Percentiles rank a stretch among this genome's conserved stretches.
phyloP scores from a whole-genome alignment of 2,113 vertebrate genomes.

The Haplochromis burtoni region DNA sequence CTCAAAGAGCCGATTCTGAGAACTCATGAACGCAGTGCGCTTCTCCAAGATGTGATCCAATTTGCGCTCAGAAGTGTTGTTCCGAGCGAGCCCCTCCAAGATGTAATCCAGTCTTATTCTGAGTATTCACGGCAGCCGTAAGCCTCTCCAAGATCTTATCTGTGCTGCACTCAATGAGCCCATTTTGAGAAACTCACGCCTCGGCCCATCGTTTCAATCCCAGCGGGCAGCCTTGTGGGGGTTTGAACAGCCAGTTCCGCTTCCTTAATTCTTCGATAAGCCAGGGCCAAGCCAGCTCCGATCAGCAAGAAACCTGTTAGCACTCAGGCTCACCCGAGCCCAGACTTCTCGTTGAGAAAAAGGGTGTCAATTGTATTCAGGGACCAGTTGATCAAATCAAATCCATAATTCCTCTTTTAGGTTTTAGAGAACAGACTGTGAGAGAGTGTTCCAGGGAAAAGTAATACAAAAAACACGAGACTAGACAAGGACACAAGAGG shows the following conservation, averaged over 20 bases:
- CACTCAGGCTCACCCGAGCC: neutral
- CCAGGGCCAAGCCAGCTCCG: neutral
- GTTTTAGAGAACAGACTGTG: neutral
- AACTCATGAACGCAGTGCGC: too few species aligned
- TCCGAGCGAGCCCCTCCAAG: accelerated
- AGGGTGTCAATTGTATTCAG: neutral
- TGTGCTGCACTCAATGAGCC: accelerated
- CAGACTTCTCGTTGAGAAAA: neutral
- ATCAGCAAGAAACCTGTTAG: neutral
- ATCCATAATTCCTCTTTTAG: neutral
- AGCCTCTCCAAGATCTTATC: too few species aligned
- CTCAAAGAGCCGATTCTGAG: too few species aligned
- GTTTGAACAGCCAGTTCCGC: neutral
- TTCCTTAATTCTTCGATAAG: neutral
- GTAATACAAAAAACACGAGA: neutral
- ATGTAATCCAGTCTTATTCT: too few species aligned
- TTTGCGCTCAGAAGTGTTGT: too few species aligned
- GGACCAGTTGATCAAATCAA: neutral
- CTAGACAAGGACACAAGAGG: neutral
- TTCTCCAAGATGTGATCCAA: too few species aligned
- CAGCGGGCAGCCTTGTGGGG: neutral
- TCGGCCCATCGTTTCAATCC: neutral
- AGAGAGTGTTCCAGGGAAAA: neutral
- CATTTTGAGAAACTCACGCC: too few species aligned
- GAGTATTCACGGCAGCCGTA: too few species aligned